Conservation (phyloP, 2,113 vertebrate genomes). For the Hepsetus odoe region DNA sequence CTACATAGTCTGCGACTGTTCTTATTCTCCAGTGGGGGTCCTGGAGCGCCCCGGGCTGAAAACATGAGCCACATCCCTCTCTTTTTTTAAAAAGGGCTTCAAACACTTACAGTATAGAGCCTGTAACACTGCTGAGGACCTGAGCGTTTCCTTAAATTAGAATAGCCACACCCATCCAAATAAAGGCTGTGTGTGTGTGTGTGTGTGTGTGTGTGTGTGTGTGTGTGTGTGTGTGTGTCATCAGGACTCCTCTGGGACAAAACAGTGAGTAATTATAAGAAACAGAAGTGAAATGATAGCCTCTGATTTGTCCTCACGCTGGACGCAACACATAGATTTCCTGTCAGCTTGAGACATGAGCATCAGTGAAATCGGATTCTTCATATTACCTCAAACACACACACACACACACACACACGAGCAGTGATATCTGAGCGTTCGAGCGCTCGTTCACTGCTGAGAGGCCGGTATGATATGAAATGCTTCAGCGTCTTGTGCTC, state of each 20-base stretch:
- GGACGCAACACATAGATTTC: neutral
- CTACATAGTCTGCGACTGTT: too few species aligned
- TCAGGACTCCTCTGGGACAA: neutral
- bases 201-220: too few species aligned
- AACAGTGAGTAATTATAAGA: neutral
- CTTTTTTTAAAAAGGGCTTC: too few species aligned
- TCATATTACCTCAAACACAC: neutral
- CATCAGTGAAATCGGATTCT: neutral
- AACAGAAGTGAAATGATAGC: neutral
- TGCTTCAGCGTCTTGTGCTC: neutral
- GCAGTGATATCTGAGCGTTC: neutral
- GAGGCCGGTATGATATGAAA: neutral
- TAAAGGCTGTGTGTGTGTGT: too few species aligned
- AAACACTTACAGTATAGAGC: too few species aligned
- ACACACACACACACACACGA: neutral
- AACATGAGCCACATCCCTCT: too few species aligned
- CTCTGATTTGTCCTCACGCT: neutral
- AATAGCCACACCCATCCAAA: too few species aligned
- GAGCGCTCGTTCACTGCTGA: neutral
- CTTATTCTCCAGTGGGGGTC: too few species aligned
- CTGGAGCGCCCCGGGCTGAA: too few species aligned
- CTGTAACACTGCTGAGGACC: too few species aligned
- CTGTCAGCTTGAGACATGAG: slow-evolving; percentile 1
- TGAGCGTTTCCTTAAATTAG: too few species aligned
- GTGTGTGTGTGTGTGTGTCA: neutral